Percentiles rank a stretch among this genome's conserved stretches.
phyloP scores from a whole-genome alignment of 1,140 invertebrate species.

The Macrobrachium nipponense region DNA sequence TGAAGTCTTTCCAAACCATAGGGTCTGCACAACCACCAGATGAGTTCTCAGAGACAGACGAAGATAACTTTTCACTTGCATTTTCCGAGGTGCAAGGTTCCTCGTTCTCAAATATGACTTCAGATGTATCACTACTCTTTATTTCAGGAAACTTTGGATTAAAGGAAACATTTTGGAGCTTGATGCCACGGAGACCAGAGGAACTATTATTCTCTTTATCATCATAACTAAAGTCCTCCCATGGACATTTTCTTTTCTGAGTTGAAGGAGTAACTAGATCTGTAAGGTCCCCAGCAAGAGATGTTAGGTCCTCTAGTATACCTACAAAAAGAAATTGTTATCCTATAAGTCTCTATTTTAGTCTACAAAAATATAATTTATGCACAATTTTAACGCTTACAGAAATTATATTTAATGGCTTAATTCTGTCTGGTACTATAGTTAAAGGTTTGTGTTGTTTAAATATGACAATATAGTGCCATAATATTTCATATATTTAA shows the following conservation, averaged over 20 bases:
- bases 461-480: too few relatives aligned
- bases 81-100: background rate
- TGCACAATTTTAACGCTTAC: too few relatives aligned
- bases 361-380: background rate
- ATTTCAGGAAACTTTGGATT: conserved; percentile 49
- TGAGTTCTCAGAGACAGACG: background rate
- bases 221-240: conserved; percentile 17
- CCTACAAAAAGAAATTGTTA: conserved; percentile 3
- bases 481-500: too few relatives aligned
- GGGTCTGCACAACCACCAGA: background rate
- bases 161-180: conserved; percentile 33
- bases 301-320: conserved; percentile 35
- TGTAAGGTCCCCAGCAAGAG: conserved; percentile 15
- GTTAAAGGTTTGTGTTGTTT: too few relatives aligned
- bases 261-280: conserved; percentile 13
- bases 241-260: conserved; percentile 25
- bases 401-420: too few relatives aligned
- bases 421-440: too few relatives aligned
- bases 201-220: conserved; percentile 7
- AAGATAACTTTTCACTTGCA: background rate
- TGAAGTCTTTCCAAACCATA: conserved; percentile 47
- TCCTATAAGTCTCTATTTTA: background rate
- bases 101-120: conserved; percentile 3
- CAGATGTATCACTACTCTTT: background rate
- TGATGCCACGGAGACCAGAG: conserved; percentile 23